A percentile compares a stretch with the other conserved stretches of the same genome.
phyloP scores from a whole-genome alignment of 2,797 vertebrate genomes.

The Epinephelus coioides region DNA sequence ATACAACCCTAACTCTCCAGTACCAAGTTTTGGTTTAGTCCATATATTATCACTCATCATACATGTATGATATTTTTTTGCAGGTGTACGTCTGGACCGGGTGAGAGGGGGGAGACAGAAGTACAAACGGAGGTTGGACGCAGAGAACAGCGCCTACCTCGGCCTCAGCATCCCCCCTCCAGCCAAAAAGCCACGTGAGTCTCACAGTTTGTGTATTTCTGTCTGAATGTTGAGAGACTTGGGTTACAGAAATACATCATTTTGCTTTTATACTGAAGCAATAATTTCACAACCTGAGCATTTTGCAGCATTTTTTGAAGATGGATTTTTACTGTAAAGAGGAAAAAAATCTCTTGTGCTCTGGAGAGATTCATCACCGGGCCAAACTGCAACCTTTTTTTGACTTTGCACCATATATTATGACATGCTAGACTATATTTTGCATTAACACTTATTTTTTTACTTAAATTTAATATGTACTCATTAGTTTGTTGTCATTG shows the following conservation, averaged over 20 bases:
- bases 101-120: slow-evolving; percentile 98
- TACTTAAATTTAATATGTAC: background rate
- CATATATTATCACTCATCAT: no score
- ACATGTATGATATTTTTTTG: background rate
- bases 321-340: background rate
- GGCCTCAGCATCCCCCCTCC: slow-evolving; percentile 93
- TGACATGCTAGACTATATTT: background rate
- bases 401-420: background rate
- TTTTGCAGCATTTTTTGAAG: background rate
- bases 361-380: background rate
- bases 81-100: slow-evolving; percentile 97
- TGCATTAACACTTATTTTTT: background rate
- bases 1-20: no score
- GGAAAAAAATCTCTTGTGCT: background rate
- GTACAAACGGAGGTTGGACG: slow-evolving; percentile 95
- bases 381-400: background rate
- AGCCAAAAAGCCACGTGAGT: slow-evolving; percentile 94
- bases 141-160: slow-evolving; percentile 91
- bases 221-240: background rate
- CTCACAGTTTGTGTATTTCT: background rate
- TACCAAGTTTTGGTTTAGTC: no score
- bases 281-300: background rate
- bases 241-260: background rate
- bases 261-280: background rate
- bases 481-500: background rate